These are phyloP conservation scores for Pheosia tremula DNA, from an alignment of 2,888 invertebrate genomes.

Conservation along the genomic window DNA sequence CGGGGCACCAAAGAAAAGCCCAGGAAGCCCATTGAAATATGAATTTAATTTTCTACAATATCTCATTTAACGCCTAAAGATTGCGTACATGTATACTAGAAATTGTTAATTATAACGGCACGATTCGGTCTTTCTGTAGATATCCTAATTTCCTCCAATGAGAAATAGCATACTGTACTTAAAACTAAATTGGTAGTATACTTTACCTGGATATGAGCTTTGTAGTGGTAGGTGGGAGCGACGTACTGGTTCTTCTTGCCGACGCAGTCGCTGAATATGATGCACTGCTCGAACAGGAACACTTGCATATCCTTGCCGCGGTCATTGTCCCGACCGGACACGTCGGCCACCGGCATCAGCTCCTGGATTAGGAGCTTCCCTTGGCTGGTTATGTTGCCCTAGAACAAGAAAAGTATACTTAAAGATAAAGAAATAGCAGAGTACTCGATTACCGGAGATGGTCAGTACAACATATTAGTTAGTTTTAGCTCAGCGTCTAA, in stretches of 20 bases:
- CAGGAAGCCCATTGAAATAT: too few species aligned
- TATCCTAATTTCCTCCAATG: too few species aligned
- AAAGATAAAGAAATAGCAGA: not conserved
- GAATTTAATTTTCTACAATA: too few species aligned
- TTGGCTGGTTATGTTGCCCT: slow-evolving; percentile 98
- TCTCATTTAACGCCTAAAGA: too few species aligned
- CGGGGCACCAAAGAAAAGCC: too few species aligned
- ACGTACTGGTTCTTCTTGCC: slow-evolving; percentile 96
- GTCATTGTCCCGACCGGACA: slow-evolving; percentile 73
- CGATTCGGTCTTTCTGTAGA: too few species aligned
- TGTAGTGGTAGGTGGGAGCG: slow-evolving; percentile 97
- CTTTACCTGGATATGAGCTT: slow-evolving; percentile 95
- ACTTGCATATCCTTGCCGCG: slow-evolving; percentile 93
- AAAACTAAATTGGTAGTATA: not conserved
- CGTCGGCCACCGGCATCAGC: slow-evolving; percentile 89
- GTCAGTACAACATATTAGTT: too few species aligned
- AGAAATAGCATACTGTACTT: not conserved
- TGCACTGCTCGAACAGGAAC: slow-evolving; percentile 98
- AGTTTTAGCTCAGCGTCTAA: too few species aligned
- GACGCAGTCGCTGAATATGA: slow-evolving; percentile 97
- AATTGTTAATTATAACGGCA: too few species aligned
- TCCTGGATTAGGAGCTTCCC: slow-evolving; percentile 97
- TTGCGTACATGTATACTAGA: too few species aligned
- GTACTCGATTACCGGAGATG: too few species aligned
- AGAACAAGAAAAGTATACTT: slow-evolving; percentile 46